Percentiles rank a stretch among this genome's conserved stretches.
Conservation (phyloP, 2,113 vertebrate genomes). For the Cyprinodon variegatus region DNA sequence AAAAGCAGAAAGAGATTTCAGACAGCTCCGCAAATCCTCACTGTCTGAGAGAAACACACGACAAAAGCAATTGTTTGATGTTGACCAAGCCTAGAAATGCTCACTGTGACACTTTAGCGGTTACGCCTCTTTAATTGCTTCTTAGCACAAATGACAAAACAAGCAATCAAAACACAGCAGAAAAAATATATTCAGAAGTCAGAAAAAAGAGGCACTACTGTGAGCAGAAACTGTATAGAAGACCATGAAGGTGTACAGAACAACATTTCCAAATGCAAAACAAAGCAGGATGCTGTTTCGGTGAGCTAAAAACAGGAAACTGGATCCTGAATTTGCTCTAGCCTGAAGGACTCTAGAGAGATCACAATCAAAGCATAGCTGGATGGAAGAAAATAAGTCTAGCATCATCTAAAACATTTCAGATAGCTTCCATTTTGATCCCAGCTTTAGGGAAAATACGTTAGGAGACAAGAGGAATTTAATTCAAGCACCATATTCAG, state of each 20-base stretch:
- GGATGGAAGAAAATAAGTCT: background rate
- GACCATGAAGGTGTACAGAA: background rate
- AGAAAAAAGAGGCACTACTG: too few relatives aligned
- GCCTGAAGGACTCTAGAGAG: too few relatives aligned
- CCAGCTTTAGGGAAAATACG: too few relatives aligned
- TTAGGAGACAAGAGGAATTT: background rate
- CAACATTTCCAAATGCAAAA: background rate
- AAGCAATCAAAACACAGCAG: background rate
- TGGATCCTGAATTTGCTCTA: too few relatives aligned
- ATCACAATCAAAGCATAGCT: background rate
- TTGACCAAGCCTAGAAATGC: background rate
- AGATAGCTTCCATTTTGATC: too few relatives aligned
- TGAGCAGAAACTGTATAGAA: too few relatives aligned
- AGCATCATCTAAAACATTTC: background rate
- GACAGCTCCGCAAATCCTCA: background rate
- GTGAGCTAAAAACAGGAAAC: background rate
- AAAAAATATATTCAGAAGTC: background rate
- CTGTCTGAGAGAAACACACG: background rate
- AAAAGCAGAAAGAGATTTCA: too few relatives aligned
- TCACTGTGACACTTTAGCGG: background rate
- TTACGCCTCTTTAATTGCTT: background rate
- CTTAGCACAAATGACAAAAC: background rate
- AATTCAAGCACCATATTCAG: background rate
- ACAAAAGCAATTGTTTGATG: background rate
- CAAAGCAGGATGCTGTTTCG: background rate